phyloP scores from a whole-genome alignment of 2,888 invertebrate species.

The Hecatera dysodea region DNA sequence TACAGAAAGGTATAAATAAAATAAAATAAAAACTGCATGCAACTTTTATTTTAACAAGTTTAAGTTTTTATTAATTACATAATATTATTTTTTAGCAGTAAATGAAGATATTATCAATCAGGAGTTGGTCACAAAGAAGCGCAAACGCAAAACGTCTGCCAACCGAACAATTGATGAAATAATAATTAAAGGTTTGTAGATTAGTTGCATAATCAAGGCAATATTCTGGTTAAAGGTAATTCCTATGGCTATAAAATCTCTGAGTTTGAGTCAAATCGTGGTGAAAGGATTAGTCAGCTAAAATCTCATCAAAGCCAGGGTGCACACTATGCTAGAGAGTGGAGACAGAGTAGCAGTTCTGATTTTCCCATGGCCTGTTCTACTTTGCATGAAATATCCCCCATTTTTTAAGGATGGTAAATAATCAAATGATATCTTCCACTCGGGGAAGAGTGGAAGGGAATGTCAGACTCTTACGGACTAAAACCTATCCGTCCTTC shows the following conservation, averaged over 20 bases:
- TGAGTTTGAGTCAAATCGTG: background rate
- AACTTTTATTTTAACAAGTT: background rate
- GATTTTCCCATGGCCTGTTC: background rate
- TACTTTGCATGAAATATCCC: background rate
- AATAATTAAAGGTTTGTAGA: conserved; percentile 50
- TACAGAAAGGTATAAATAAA: conserved; percentile 11
- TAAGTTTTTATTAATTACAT: background rate
- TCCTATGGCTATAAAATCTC: background rate
- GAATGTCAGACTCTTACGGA: no score
- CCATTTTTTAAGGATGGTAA: no score
- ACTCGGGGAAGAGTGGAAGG: no score
- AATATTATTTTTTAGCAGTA: conserved; percentile 32
- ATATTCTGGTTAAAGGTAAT: background rate
- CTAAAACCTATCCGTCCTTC: no score
- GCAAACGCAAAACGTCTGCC: conserved; percentile 62
- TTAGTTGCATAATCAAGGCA: background rate
- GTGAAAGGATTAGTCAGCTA: background rate
- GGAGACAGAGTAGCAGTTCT: background rate
- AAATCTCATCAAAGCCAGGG: background rate
- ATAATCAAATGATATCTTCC: no score
- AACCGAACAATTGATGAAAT: conserved; percentile 52
- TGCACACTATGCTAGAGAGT: background rate
- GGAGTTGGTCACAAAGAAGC: conserved; percentile 51
- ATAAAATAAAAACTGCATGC: background rate
- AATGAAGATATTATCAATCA: conserved; percentile 14